phyloP scores from a whole-genome alignment of 2,888 invertebrate genomes.

The Bimastos eiseni region DNA sequence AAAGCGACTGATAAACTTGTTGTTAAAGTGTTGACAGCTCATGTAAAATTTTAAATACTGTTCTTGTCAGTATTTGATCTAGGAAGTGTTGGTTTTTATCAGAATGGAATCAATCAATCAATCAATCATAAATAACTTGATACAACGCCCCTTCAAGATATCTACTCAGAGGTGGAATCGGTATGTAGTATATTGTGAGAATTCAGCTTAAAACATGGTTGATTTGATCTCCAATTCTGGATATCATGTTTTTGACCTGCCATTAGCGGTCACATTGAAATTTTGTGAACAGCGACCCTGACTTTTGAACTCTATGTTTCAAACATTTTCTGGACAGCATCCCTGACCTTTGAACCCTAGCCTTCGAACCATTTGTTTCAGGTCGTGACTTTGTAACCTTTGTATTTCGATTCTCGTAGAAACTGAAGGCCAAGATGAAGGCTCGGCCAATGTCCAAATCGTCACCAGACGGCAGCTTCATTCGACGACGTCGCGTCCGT shows the following conservation, averaged over 20 bases:
- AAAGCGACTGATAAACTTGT: too few species aligned
- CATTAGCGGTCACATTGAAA: too few species aligned
- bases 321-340: background rate
- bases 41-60: background rate
- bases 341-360: too few species aligned
- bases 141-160: too few species aligned
- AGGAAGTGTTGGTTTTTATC: background rate
- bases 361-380: background rate
- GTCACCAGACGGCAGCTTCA: background rate
- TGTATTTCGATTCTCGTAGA: background rate
- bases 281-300: background rate
- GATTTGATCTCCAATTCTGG: background rate
- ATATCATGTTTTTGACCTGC: background rate
- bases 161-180: too few species aligned
- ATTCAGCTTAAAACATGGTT: background rate
- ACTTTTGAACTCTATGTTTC: background rate
- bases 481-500: conserved; percentile 53
- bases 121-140: too few species aligned
- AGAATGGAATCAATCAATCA: too few species aligned
- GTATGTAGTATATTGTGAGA: background rate
- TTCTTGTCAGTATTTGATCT: background rate
- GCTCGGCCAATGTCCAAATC: background rate
- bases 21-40: background rate
- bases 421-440: background rate
- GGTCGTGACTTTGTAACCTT: background rate